Base-by-base conservation (phyloP, 2,797 vertebrate genomes). In the Aselliscus stoliczkanus region DNA sequence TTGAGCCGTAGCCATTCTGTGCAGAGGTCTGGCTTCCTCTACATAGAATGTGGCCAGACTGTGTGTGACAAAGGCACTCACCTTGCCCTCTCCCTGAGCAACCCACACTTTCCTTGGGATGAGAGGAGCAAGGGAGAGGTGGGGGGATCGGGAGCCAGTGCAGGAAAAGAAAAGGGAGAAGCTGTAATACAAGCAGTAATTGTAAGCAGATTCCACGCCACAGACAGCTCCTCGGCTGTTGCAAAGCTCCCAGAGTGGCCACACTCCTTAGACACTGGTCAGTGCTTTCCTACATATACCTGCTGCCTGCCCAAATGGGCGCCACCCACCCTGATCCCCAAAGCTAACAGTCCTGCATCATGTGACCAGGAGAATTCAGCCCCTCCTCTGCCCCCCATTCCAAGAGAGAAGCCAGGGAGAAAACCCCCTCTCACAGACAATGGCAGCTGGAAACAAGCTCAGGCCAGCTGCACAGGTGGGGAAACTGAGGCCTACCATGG, bases 251-350 rank as follows among this genome's bases (percentile, higher is more conserved):
- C 9, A 29, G 31, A 29, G 31, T 9, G 5, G 20, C 44, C 4
- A 0, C 2, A 1, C 15, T 44, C 60, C 47, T 31, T 9, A 2
- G 54, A 34, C 10, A 1, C 65, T 12, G 3, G 44, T 14, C 54
- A 62, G 5, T 0, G 7, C 52, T 37, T 52, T 29, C 44, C n/a
- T 14, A 8, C 0, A 0, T 4, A 1, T 3, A 8, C 64, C 39
- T 7, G 44, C 2, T 42, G n/a, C 20, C 58, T 1, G 0, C 37
- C 47, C 25, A 2, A 2, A 29, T 1, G 17, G 31, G n/a, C 11
- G 4, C 15, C 14, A 21, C 27, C 76, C 67, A 47, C 76, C 92
- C 56, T 6, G 1, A 29, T 29, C 67, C 65, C 79, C 54, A 34
- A 67, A n/a, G 18, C 92, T 12, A 34, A 25, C 1, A 5, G 39